Conservation (phyloP, 2,888 invertebrate genomes). For the Conchocele bisecta region DNA sequence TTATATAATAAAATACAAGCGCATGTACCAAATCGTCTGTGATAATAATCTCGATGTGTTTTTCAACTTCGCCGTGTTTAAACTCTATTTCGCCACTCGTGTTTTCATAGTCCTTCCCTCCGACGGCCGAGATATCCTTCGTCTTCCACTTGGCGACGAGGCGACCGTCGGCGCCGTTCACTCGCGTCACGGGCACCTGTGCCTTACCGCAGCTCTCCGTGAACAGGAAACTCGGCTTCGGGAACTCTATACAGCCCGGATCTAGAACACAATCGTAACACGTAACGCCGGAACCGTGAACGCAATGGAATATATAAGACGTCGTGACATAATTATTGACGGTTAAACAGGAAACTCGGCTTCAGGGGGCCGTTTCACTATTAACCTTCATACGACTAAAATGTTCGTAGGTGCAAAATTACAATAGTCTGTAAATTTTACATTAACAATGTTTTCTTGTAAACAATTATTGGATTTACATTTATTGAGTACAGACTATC, state of each 20-base stretch:
- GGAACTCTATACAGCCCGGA: slow-evolving; percentile 85
- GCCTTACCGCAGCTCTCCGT: slow-evolving; percentile 85
- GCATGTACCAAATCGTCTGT: slow-evolving; percentile 84
- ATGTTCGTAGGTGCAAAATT: too few species aligned
- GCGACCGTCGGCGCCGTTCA: slow-evolving; percentile 85
- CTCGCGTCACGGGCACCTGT: slow-evolving; percentile 83
- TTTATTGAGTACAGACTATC: too few species aligned
- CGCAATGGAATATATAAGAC: too few species aligned
- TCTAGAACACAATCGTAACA: slow-evolving; percentile 83
- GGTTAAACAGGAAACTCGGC: too few species aligned
- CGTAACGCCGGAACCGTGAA: too few species aligned
- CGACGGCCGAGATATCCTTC: slow-evolving; percentile 85
- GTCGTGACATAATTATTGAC: too few species aligned
- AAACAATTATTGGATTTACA: too few species aligned
- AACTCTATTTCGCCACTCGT: slow-evolving; percentile 84
- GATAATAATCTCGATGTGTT: slow-evolving; percentile 85
- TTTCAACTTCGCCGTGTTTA: slow-evolving; percentile 83
- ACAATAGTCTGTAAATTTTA: too few species aligned
- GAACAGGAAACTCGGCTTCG: slow-evolving; percentile 85
- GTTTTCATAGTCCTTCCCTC: slow-evolving; percentile 84
- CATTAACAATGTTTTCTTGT: too few species aligned
- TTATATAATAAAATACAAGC: too few species aligned
- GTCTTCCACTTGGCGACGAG: slow-evolving; percentile 85
- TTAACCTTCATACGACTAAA: too few species aligned
- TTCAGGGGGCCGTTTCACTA: too few species aligned